A percentile compares a stretch with the other conserved stretches of the same genome.
These are phyloP conservation scores for Semaprochilodus insignis DNA, from an alignment of 2,797 vertebrate genomes.

Conservation along the genomic window DNA sequence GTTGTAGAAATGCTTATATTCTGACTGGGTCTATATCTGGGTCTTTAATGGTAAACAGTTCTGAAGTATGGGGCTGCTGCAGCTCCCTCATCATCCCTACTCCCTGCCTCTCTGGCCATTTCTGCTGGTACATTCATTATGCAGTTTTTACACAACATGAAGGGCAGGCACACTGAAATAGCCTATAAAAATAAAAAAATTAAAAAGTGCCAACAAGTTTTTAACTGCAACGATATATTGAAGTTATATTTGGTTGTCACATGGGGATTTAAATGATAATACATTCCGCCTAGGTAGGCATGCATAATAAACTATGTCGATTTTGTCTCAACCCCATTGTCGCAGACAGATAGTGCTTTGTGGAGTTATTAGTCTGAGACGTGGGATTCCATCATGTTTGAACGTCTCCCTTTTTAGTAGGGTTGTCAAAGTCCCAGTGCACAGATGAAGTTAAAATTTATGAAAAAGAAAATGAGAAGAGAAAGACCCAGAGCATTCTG, in stretches of 20 bases:
- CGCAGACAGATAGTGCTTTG: neutral
- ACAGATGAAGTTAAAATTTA: constrained; percentile 5
- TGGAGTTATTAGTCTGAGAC: constrained; percentile 15
- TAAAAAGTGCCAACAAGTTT: neutral
- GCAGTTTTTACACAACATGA: too few species aligned
- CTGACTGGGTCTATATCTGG: too few species aligned
- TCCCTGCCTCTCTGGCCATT: too few species aligned
- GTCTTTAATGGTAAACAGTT: too few species aligned
- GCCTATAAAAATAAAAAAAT: neutral
- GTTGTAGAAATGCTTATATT: too few species aligned
- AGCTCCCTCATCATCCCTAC: too few species aligned
- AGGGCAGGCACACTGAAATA: neutral
- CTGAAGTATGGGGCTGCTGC: too few species aligned
- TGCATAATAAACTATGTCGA: neutral
- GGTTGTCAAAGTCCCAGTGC: neutral
- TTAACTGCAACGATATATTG: neutral
- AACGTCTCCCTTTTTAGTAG: neutral
- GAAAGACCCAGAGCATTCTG: neutral
- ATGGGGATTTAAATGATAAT: constrained; percentile 6
- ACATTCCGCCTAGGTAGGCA: neutral
- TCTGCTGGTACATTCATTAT: too few species aligned
- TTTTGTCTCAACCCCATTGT: neutral
- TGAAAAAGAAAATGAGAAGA: constrained; percentile 8
- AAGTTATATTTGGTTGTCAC: constrained; percentile 7
- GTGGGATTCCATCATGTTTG: neutral